Conservation (phyloP, 2,797 vertebrate genomes). For the Tokudaia muenninki region DNA sequence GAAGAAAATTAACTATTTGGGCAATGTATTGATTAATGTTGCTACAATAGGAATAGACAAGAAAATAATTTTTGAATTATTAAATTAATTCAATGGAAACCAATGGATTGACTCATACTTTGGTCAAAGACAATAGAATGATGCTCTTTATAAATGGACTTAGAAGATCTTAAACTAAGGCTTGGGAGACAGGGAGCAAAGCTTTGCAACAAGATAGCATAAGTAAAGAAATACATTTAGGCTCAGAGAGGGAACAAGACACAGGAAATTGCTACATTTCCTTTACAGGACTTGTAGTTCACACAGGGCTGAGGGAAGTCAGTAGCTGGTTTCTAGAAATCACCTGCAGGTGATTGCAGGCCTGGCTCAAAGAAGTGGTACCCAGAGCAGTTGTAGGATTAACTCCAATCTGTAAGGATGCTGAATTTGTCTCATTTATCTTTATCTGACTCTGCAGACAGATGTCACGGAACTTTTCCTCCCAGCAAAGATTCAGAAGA, state of each 20-base stretch:
- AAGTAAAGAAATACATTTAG: neutral
- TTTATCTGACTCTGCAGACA: neutral
- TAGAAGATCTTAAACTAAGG: neutral
- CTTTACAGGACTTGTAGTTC: neutral
- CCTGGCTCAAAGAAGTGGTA: neutral
- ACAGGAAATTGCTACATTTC: neutral
- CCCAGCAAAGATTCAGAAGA: neutral
- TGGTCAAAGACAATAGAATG: neutral
- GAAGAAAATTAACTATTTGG: constrained; percentile 43
- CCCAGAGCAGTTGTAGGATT: neutral
- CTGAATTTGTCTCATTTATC: neutral
- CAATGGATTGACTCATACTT: neutral
- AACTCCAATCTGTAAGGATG: neutral
- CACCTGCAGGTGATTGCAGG: neutral
- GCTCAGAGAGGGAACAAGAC: neutral
- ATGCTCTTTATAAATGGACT: neutral
- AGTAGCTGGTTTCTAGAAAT: neutral
- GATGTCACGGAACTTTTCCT: neutral
- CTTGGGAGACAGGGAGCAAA: neutral
- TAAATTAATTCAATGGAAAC: constrained; percentile 48
- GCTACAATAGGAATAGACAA: constrained; percentile 50
- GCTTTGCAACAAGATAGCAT: neutral
- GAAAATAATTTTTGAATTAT: constrained; percentile 56
- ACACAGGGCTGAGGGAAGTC: neutral
- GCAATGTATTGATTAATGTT: constrained; percentile 49